A percentile compares a stretch with the other conserved stretches of the same genome.
Evolutionary conservation across 2,797 vertebrate genomes (phyloP).

Genomic region (Eutrigla gurnardus): DNA sequence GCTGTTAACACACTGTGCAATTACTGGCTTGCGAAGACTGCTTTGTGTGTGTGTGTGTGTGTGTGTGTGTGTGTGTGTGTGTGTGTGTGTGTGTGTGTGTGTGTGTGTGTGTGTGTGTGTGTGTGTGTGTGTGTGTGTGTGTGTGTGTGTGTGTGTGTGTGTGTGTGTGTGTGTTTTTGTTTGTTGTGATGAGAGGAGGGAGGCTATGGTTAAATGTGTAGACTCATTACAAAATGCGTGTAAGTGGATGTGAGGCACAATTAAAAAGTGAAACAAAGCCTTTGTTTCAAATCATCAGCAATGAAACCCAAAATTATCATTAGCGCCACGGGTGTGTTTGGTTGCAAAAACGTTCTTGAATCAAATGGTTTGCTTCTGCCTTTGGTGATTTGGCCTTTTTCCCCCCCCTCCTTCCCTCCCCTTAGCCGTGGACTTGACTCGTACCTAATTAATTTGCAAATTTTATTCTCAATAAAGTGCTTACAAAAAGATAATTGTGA

Average conservation of each 20-base stretch:
- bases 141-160: neutral
- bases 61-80: neutral
- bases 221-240: slow-evolving; percentile 72
- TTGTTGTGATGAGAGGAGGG: slow-evolving; percentile 72
- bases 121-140: neutral
- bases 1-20: slow-evolving; percentile 73
- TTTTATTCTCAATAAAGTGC: slow-evolving; percentile 98
- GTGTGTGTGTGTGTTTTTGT: slow-evolving; percentile 26
- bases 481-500: slow-evolving; percentile 99
- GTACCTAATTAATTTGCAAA: slow-evolving; percentile 96
- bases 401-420: slow-evolving; percentile 35
- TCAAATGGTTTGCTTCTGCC: slow-evolving; percentile 66
- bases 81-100: neutral
- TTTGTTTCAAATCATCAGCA: slow-evolving; percentile 79
- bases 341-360: slow-evolving; percentile 62
- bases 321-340: slow-evolving; percentile 70
- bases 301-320: slow-evolving; percentile 83
- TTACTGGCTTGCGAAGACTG: slow-evolving; percentile 58
- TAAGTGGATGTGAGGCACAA: slow-evolving; percentile 74
- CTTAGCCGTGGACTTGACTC: slow-evolving; percentile 78
- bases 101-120: neutral
- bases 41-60: slow-evolving; percentile 2
- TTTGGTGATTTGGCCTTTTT: slow-evolving; percentile 65
- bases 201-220: slow-evolving; percentile 64
- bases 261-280: slow-evolving; percentile 76